Evolutionary conservation across 2,113 vertebrate species (phyloP), one percentile per base, ranked within the genome.

Genomic region (Mastomys natalensis): DNA sequence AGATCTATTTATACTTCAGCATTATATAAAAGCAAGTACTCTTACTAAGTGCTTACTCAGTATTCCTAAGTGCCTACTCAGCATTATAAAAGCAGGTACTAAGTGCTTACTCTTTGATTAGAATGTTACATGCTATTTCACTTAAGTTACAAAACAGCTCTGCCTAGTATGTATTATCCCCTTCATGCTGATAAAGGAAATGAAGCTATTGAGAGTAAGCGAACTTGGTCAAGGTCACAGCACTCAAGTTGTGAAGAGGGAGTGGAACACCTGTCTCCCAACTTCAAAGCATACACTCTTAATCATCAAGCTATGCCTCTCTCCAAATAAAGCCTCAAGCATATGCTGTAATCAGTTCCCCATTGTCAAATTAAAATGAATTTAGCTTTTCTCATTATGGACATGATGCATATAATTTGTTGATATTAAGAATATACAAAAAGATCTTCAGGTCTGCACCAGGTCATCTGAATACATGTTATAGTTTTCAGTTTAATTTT

Each of bases 351-450:
- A 97, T 95, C 94, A 93, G 96, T 89, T 97, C 96, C 51, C 92
- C 95, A 95, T 94, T 97, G 97, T 97, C 95, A 96, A 95, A 96
- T 97, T 97, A 97, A 97, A 97, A 95, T 90, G 88, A 48, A 95
- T 86, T 96, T 95, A 88, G 86, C 89, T 96, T 97, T 97, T 81
- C 81, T 95, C 95, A 92, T 95, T 93, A 92, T 58, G 60, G 88
- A 78, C 80, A 82, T 4, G 9, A 91, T 78, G 66, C 45, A 48
- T 29, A 95, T 82, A 93, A 89, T 95, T 82, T 78, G 77, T 95
- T 80, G 86, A 62, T 95, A 95, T 97, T 95, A 95, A 91, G 77
- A 95, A 90, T 87, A 73, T 64, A 95, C 60, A 76, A 70, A 96
- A 93, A 88, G 76, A 40, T 92, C 89, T 51, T 72, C 13, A 31